Percentiles rank a stretch among this genome's conserved stretches.
These are phyloP conservation scores for Troilus luridus DNA, from an alignment of 2,888 invertebrate species.

Conservation along the genomic window DNA sequence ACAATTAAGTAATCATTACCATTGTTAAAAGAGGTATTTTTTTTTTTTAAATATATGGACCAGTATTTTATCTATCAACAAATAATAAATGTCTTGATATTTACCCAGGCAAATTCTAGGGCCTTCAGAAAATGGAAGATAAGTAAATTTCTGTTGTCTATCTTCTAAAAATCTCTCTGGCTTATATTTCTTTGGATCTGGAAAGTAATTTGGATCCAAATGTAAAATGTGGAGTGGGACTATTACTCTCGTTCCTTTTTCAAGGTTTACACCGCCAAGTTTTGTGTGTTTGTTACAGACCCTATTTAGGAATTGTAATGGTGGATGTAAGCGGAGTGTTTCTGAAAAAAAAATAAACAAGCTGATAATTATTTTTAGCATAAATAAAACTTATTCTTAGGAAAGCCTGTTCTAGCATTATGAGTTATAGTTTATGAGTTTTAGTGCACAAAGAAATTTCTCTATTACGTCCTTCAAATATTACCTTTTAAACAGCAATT, in stretches of 20 bases:
- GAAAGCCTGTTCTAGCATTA: not conserved
- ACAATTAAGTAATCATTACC: not conserved
- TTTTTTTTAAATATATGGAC: not conserved
- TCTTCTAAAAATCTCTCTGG: constrained; percentile 42
- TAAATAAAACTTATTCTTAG: not conserved
- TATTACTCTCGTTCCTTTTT: constrained; percentile 47
- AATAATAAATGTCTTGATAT: not conserved
- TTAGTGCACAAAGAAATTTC: not conserved
- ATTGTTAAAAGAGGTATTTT: not conserved
- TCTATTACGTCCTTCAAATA: not conserved
- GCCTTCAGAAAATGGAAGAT: constrained; percentile 57
- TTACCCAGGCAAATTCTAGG: constrained; percentile 55
- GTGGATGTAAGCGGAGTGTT: constrained; percentile 45
- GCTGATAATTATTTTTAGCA: not conserved
- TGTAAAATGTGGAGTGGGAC: constrained; percentile 36
- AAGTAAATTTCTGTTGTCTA: not conserved
- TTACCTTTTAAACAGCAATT: constrained; percentile 61
- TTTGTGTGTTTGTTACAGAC: constrained; percentile 8
- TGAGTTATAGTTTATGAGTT: not conserved
- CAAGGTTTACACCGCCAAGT: constrained; percentile 34
- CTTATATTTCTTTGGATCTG: constrained; percentile 37
- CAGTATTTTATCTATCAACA: too few relatives aligned
- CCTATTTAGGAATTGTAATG: constrained; percentile 44
- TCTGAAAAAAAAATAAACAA: constrained; percentile 30
- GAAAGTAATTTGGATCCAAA: constrained; percentile 50